Base-by-base conservation (phyloP, 2,797 vertebrate species). In the Phataginus tetradactyla region DNA sequence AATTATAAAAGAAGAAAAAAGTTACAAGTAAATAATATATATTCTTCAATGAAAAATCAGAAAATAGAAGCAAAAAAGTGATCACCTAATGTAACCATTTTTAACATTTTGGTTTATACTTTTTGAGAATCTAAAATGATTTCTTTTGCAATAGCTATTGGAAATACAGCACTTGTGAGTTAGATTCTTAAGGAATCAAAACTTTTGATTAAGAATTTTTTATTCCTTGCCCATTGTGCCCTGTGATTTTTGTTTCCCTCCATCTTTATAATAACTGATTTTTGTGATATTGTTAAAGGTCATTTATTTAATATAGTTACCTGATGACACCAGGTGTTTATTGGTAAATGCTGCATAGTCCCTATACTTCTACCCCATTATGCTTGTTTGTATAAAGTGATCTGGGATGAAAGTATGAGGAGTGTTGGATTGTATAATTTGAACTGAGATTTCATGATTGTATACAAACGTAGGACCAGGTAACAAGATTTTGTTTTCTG, bases 61-160 rank as follows among this genome's bases (percentile, higher is more conserved):
- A 77, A 92, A 80, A 66, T 25, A 63, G 42, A 91, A 86, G n/a
- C 34, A 55, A 81, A 32, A 45, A 59, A 75, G 49, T 77, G 61
- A 92, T 39, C 6, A 68, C 25, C 57, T 90, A 66, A 53, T 88
- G 63, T 94, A 81, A 79, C 6, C 12, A 84, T 45, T 88, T 84
- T 69, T 81, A 90, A 84, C 17, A 51, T 90, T 93, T 84, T 95
- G 69, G 5, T 74, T 90, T 80, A 72, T 86, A 59, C 29, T 32
- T 45, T 95, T 90, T 72, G 75, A 86, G 75, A 69, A 84, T 92
- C 42, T 86, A 21, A 93, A 96, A 18, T 94, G 18, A 92, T 91
- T 94, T 88, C 25, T 27, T 94, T 92, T 86, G 13, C 13, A 69
- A 0, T 80, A 96, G 45, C 57, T 39, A 15, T 74, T 83, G 27